Percentiles rank a stretch among this genome's conserved stretches.
phyloP scores from a whole-genome alignment of 2,797 vertebrate species.

The Chelonia mydas region DNA sequence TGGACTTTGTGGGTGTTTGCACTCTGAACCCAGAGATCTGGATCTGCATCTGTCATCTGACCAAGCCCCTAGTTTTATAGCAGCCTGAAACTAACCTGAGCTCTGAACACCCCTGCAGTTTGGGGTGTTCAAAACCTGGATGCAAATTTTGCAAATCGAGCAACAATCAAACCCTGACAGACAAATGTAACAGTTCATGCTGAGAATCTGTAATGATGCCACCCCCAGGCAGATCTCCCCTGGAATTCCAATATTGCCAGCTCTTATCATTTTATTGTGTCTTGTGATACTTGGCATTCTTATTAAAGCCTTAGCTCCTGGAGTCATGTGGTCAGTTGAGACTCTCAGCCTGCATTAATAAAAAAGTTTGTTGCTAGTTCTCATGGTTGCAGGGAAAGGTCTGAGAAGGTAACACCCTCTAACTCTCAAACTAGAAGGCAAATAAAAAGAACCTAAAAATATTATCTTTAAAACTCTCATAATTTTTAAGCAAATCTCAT shows the following conservation, averaged over 20 bases:
- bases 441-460: too few species aligned
- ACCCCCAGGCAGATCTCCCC: rapidly evolving
- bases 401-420: rapidly evolving
- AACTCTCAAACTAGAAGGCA: too few species aligned
- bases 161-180: rapidly evolving
- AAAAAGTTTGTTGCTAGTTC: too few species aligned
- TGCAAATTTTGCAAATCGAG: neutral
- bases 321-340: neutral
- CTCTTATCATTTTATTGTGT: neutral
- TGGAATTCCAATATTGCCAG: neutral
- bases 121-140: neutral
- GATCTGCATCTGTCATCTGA: neutral
- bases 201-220: neutral
- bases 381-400: neutral
- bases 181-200: neutral
- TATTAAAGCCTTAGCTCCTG: neutral
- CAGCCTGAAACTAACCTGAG: rapidly evolving
- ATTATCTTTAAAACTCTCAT: neutral
- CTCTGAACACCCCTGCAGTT: neutral
- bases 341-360: constrained; percentile 14
- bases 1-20: neutral
- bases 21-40: rapidly evolving
- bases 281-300: neutral
- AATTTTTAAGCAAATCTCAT: constrained; percentile 26
- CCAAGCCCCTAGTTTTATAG: neutral